Base-by-base conservation (phyloP, 2,888 invertebrate species). In the Eupithecia inturbata region DNA sequence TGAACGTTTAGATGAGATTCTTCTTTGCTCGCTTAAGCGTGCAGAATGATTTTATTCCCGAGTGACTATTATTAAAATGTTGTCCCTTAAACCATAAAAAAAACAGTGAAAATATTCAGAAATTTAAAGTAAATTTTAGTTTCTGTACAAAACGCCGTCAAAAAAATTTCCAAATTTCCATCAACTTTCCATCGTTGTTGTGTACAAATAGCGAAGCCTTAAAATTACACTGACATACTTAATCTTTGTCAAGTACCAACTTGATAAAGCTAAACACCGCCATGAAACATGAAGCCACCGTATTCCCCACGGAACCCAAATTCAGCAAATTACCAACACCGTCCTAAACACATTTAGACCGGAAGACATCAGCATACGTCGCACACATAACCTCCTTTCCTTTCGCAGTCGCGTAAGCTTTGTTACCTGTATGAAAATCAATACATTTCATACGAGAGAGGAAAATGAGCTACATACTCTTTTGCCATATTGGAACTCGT, bases 371-470 rank as follows among this genome's bases (percentile, higher is more conserved):
- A 67, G 62, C 73, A 69, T 71, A 72, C 66, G 69, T 71, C 16
- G 57, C 57, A 70, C 67, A 53, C 49, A 53, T 53, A 73, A 75
- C 75, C 75, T 71, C 72, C 45, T 68, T 79, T 75, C 75, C 76
- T 78, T 77, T 77, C 77, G 71, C 69, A 74, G 74, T 74, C 72
- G 77, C 69, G 70, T 77, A 77, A 68, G 70, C 75, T 71, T 67
- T 68, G 70, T 70, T 68, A 72, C 72, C 75, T 75, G 72, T 68
- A 39, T 45, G 49, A 75, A 75, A 75, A 75, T 75, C 75, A 75
- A 75, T 75, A 75, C 57, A 28, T 68, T 68, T 57, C 63, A 68
- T 75, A 70, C 67, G 66, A 16, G 72, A 72, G 72, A 70, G 26
- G 68, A 72, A 74, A 74, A 74, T 62, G 62, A 62, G 19, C 28